Evolutionary conservation across 2,113 vertebrate species (phyloP).

Genomic region (Cyprinus carpio): DNA sequence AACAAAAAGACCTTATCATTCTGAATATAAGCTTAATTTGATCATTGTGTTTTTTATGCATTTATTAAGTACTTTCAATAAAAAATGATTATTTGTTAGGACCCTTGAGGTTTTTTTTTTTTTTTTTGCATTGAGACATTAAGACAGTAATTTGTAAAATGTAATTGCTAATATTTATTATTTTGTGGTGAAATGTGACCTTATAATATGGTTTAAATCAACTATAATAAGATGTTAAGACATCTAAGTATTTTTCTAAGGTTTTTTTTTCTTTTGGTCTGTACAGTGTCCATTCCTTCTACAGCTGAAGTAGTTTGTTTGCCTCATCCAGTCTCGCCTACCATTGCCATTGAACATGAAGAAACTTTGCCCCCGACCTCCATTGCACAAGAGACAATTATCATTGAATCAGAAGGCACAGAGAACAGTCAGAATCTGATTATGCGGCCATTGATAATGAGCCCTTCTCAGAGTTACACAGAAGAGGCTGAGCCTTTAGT

Average conservation of each 20-base stretch:
- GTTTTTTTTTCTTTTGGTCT: neutral
- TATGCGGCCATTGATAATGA: constrained; percentile 46
- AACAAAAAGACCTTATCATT: neutral
- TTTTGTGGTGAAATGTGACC: neutral
- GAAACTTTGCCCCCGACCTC: constrained; percentile 36
- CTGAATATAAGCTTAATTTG: neutral
- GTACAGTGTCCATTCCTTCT: constrained; percentile 21
- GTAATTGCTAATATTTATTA: neutral
- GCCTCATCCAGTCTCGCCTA: constrained; percentile 10
- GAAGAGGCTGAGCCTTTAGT: constrained; percentile 39
- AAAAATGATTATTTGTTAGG: too few species aligned
- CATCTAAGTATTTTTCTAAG: neutral
- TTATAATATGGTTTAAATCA: too few species aligned
- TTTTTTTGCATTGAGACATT: neutral
- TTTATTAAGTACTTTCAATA: too few species aligned
- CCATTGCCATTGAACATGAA: constrained; percentile 19
- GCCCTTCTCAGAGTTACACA: constrained; percentile 37
- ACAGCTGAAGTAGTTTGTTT: constrained; percentile 35
- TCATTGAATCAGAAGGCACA: constrained; percentile 15
- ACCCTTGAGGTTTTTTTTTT: too few species aligned
- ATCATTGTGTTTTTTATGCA: too few species aligned
- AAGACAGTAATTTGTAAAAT: too few species aligned
- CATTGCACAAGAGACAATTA: constrained; percentile 51
- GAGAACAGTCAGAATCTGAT: constrained; percentile 46
- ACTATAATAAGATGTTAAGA: neutral